Evolutionary conservation across 2,113 vertebrate species (phyloP).

Genomic region (Cyprinus carpio): DNA sequence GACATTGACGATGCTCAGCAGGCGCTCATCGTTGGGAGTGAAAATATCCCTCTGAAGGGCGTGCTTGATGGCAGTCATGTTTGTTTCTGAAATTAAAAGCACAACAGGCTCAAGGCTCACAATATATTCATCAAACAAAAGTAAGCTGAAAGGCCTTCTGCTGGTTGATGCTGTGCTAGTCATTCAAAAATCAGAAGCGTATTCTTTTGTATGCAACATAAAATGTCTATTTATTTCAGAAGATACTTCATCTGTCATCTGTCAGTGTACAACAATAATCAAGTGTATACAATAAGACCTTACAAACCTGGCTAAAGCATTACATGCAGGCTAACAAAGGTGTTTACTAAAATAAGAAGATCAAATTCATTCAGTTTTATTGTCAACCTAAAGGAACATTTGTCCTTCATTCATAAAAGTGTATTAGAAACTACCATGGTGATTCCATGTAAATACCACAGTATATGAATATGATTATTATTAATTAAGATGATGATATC

Average conservation of each 20-base stretch:
- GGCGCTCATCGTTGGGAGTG: constrained; percentile 94
- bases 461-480: background rate
- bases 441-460: background rate
- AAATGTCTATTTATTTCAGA: no score
- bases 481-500: background rate
- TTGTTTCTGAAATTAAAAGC: constrained; percentile 66
- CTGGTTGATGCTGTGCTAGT: no score
- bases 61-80: constrained; percentile 99
- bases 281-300: background rate
- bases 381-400: background rate
- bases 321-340: background rate
- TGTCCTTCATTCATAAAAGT: background rate
- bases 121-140: no score
- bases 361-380: background rate
- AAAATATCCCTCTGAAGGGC: constrained; percentile 98
- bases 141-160: no score
- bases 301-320: background rate
- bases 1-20: constrained; percentile 95
- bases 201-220: background rate
- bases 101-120: background rate
- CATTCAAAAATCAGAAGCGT: no score
- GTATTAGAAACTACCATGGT: background rate
- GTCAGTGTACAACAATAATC: background rate
- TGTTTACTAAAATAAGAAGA: background rate
- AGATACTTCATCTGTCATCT: background rate